A percentile compares a stretch with the other conserved stretches of the same genome.
These are phyloP conservation scores for Lagenorhynchus albirostris DNA, from an alignment of 2,113 vertebrate genomes.

Conservation along the genomic window DNA sequence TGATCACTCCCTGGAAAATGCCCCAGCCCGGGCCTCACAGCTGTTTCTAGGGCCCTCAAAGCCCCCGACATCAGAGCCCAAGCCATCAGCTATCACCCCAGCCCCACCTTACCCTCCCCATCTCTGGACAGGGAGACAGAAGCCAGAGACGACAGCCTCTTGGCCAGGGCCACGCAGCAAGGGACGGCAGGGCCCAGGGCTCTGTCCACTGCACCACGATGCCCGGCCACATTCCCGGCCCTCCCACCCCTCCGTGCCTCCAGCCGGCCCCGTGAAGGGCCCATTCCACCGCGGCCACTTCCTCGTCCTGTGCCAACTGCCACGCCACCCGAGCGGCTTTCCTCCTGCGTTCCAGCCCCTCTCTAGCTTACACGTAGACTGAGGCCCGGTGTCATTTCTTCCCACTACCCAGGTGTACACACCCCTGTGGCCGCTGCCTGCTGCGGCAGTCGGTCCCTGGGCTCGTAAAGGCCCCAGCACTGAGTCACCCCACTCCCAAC, in stretches of 20 bases:
- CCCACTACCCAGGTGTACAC: not conserved
- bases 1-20: constrained; percentile 90
- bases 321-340: not conserved
- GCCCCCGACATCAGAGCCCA: not conserved
- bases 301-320: not conserved
- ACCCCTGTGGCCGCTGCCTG: not conserved
- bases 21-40: not conserved
- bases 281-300: not conserved
- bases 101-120: not conserved
- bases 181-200: not conserved
- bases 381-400: not conserved
- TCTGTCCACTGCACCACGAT: not conserved
- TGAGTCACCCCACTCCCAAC: not conserved
- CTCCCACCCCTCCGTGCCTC: not conserved
- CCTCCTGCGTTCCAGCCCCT: not conserved
- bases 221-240: not conserved
- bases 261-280: not conserved
- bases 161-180: not conserved
- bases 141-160: not conserved
- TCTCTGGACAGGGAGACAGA: not conserved
- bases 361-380: not conserved
- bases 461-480: not conserved
- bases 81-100: not conserved
- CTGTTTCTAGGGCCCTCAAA: not conserved
- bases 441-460: not conserved